Percentiles rank a stretch among this genome's conserved stretches.
Conservation (phyloP, 1,140 invertebrate genomes). For the Leucophenga varia region DNA sequence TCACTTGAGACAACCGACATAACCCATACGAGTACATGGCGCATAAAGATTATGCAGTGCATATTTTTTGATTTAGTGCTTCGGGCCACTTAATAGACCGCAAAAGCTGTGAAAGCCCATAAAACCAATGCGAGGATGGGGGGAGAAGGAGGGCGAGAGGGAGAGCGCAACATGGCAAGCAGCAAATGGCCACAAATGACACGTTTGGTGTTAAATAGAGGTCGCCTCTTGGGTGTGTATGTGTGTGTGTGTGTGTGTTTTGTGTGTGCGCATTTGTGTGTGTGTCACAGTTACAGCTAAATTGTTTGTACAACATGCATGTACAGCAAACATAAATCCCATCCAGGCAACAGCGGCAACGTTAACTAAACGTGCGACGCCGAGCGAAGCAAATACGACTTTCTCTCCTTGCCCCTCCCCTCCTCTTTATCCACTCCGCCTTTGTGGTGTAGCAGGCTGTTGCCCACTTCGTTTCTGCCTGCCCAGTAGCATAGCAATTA, state of each 20-base stretch:
- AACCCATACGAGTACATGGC: slow-evolving; percentile 32
- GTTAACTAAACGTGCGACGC: slow-evolving; percentile 22
- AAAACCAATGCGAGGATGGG: too few species aligned
- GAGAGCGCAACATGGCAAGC: too few species aligned
- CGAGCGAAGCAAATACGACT: neutral
- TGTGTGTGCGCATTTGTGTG: slow-evolving; percentile 3
- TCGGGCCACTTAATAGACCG: slow-evolving; percentile 48
- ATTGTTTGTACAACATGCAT: slow-evolving; percentile 52
- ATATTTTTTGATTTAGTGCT: slow-evolving; percentile 40
- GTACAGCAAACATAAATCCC: slow-evolving; percentile 49
- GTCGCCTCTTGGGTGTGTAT: slow-evolving; percentile 9
- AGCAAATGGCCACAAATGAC: slow-evolving; percentile 49
- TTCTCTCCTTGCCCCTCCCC: too few species aligned
- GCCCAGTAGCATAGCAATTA: slow-evolving; percentile 33
- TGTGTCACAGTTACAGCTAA: slow-evolving; percentile 42
- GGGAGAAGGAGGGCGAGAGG: too few species aligned
- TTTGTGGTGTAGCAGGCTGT: slow-evolving; percentile 2
- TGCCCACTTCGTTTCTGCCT: neutral
- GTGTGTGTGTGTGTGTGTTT: slow-evolving; percentile 13
- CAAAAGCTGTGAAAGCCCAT: slow-evolving; percentile 40
- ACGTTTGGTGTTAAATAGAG: slow-evolving; percentile 52
- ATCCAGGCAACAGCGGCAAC: slow-evolving; percentile 21
- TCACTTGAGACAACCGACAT: slow-evolving; percentile 21
- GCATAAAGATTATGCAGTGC: slow-evolving; percentile 40
- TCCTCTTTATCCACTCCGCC: too few species aligned